Conservation (phyloP, 1,140 invertebrate species). For the Lasioglossum baleicum region DNA sequence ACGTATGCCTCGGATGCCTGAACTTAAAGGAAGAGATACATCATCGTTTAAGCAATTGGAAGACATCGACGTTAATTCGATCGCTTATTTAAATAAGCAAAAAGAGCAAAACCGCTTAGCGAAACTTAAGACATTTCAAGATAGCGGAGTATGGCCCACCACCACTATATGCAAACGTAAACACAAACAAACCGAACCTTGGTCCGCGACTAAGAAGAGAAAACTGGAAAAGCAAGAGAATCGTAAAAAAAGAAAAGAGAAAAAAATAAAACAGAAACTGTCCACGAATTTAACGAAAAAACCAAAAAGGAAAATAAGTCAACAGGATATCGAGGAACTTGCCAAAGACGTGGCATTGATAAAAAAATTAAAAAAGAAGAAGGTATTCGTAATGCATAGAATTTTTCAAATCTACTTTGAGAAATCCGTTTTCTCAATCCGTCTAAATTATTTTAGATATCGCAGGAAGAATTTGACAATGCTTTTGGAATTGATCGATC, state of each 20-base stretch:
- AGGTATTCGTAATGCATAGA: conserved; percentile 75
- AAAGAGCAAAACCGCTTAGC: conserved; percentile 87
- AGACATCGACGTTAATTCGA: conserved; percentile 87
- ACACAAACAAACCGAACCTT: conserved; percentile 85
- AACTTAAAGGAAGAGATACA: conserved; percentile 87
- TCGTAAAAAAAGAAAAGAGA: conserved; percentile 82
- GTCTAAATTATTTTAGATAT: conserved; percentile 70
- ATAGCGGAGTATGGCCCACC: conserved; percentile 90
- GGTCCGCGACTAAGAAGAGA: conserved; percentile 89
- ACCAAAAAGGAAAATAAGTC: conserved; percentile 82
- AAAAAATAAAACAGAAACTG: conserved; percentile 79
- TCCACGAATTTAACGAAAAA: conserved; percentile 77
- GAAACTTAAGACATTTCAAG: conserved; percentile 86
- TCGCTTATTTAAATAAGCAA: conserved; percentile 91
- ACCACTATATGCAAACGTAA: conserved; percentile 83
- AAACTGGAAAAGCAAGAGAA: conserved; percentile 85
- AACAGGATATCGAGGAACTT: conserved; percentile 92
- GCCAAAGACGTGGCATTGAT: conserved; percentile 90
- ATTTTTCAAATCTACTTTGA: conserved; percentile 16
- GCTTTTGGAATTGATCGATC: conserved; percentile 67
- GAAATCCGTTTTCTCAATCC: conserved; percentile 4
- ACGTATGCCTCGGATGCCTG: conserved; percentile 96
- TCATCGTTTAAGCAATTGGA: conserved; percentile 85
- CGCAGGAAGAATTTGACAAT: conserved; percentile 75
- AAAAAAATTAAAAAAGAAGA: conserved; percentile 94